These are phyloP conservation scores for Crenuchus spilurus DNA, from an alignment of 2,797 vertebrate species.

Conservation along the genomic window DNA sequence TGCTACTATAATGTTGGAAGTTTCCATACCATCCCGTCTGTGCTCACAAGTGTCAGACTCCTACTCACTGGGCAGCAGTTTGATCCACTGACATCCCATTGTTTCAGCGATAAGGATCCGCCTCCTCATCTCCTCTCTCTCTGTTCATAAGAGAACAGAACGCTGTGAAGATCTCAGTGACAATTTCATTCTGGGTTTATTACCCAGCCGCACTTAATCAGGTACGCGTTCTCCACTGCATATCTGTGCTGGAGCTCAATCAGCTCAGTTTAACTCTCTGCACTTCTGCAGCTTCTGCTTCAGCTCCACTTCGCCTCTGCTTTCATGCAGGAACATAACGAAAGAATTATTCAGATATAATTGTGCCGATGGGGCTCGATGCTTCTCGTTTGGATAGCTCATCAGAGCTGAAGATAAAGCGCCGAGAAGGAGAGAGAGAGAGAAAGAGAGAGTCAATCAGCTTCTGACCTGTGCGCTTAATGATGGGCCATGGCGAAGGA, in stretches of 20 bases:
- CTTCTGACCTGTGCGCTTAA: conserved; percentile 16
- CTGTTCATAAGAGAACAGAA: conserved; percentile 1
- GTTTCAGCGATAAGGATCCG: background rate
- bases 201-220: conserved; percentile 5
- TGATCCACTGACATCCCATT: background rate
- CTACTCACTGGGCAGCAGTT: background rate
- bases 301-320: background rate
- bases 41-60: too few relatives aligned
- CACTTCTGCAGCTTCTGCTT: conserved; percentile 12
- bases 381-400: background rate
- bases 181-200: conserved; percentile 11
- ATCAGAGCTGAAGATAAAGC: background rate
- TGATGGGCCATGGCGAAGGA: conserved; percentile 37
- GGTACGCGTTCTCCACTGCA: background rate
- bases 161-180: background rate
- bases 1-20: too few relatives aligned
- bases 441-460: conserved; percentile 5
- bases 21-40: too few relatives aligned
- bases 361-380: background rate
- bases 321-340: background rate
- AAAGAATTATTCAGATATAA: conserved; percentile 6
- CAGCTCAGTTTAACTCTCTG: background rate
- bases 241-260: background rate
- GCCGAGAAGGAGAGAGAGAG: background rate
- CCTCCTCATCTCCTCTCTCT: conserved; percentile 3